Base-by-base conservation (phyloP, 2,888 invertebrate genomes). In the Hirtodrosophila alboralis region DNA sequence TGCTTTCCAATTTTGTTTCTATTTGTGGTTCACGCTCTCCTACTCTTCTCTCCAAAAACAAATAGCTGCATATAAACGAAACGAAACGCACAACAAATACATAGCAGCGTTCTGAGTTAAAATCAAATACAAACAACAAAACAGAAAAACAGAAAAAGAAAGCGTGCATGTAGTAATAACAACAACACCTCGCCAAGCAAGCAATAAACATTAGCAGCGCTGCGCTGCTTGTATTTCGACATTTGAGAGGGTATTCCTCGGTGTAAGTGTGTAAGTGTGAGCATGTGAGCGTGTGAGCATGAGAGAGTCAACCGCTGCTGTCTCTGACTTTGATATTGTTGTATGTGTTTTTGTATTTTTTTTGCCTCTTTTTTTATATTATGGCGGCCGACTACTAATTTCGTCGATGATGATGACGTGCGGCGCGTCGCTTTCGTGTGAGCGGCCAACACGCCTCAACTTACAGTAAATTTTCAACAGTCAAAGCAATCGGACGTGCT, bases 391-490 rank as follows among this genome's bases (percentile, higher is more conserved):
- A 48, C 53, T 41, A 80, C 80, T 86, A 88, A 78, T 80, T 87
- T 81, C 47, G 84, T 86, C 81, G 84, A 81, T 87, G 88, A 87
- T 87, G 86, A 73, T 64, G 71, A 64, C 64, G 71, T 38, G 56
- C 63, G 44, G 36, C 44, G 56, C 63, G 44, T 33, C 44, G 54
- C 76, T 81, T 84, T 88, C 88, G 85, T 75, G 84, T 61, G 69
- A 62, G 66, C 63, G 63, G 62, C 66, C 61, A 68, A 49, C 64
- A 53, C 60, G 56, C 45, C 52, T 47, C 60, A 67, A 72, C 68
- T 72, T 72, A 87, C 83, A 88, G 87, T 88, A 78, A 74, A 75
- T 74, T 76, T 74, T 74, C 66, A 80, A 63, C 75, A 83, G 73
- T 77, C 86, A 71, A 78, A 75, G 75, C 66, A 74, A 72, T 47